Conservation (phyloP, 2,797 vertebrate genomes). For the Melanotaenia pygmaea region DNA sequence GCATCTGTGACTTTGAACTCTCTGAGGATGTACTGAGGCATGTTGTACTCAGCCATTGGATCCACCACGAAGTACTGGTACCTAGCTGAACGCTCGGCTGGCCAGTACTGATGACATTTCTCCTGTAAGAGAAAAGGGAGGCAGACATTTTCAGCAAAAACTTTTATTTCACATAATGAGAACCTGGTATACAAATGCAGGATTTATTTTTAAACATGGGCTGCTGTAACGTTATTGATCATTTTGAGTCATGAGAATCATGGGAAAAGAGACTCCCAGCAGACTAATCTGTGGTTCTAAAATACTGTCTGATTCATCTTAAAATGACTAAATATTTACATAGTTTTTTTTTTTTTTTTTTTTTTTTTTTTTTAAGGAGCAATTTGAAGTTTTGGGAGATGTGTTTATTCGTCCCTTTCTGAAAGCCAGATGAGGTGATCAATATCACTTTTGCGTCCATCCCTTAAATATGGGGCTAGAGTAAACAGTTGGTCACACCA, state of each 20-base stretch:
- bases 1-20: conserved; percentile 99
- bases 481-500: conserved; percentile 7
- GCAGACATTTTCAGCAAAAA: conserved; percentile 8
- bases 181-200: conserved; percentile 3
- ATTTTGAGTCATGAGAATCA: conserved; percentile 33
- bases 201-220: conserved; percentile 8
- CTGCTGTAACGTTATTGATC: conserved; percentile 41
- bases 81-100: conserved; percentile 94
- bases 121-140: conserved; percentile 81
- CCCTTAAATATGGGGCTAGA: not conserved
- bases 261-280: conserved; percentile 23
- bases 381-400: conserved; percentile 4
- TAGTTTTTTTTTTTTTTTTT: conserved; percentile 33
- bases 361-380: not conserved
- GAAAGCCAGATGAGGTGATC: conserved; percentile 9
- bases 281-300: conserved; percentile 42
- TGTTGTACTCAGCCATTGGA: conserved; percentile 99
- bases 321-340: conserved; percentile 58
- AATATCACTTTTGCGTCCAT: conserved; percentile 9
- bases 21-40: conserved; percentile 98
- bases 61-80: conserved; percentile 99
- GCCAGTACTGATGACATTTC: conserved; percentile 99
- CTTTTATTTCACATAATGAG: conserved; percentile 8
- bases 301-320: conserved; percentile 51
- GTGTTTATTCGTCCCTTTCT: not conserved